Base-by-base conservation (phyloP, 2,797 vertebrate genomes). In the Austrolebias charrua region DNA sequence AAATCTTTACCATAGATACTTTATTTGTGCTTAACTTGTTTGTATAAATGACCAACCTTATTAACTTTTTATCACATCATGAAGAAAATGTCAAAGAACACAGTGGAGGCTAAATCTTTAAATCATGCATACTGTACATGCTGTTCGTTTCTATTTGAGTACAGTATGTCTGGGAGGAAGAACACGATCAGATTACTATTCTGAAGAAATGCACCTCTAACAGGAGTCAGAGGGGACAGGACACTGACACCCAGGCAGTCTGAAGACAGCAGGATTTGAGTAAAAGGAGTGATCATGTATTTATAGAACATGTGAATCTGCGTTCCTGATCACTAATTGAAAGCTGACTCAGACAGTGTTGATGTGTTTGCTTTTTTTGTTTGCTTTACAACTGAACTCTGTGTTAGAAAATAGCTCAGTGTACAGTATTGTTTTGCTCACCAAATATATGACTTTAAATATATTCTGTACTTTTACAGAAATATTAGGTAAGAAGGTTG, bases 161-260 rank as follows among this genome's bases (percentile, higher is more conserved):
- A 8, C 14, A 58, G 43, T 49, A 8, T 16, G 6, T 20, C 9
- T 12, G 29, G 58, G 16, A 51, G 47, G 59, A 68, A 50, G 24
- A 44, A 13, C 11, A 63, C 11, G 14, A 44, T 63, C 57, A 50
- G 48, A 46, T 70, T 78, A 18, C 42, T 48, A 45, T 73, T 78
- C 28, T 64, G 15, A 62, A 70, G 73, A 69, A 76, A 60, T 8
- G 53, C 20, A 77, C 59, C 57, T 62, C n/a, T 51, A 52, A 46
- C 55, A 44, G 60, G 53, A 55, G 60, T 60, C 52, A n/a, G 55
- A 38, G 47, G 16, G 58, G 79, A 76, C 66, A 69, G 82, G 71
- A 88, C 49, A 8, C 1, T 84, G 80, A 79, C 79, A 81, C 82
- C 83, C 53, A 69, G 16, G 14, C 15, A 47, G 51, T 56, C 63